Base-by-base conservation (phyloP, 2,797 vertebrate species). In the Enteromius radiatus region DNA sequence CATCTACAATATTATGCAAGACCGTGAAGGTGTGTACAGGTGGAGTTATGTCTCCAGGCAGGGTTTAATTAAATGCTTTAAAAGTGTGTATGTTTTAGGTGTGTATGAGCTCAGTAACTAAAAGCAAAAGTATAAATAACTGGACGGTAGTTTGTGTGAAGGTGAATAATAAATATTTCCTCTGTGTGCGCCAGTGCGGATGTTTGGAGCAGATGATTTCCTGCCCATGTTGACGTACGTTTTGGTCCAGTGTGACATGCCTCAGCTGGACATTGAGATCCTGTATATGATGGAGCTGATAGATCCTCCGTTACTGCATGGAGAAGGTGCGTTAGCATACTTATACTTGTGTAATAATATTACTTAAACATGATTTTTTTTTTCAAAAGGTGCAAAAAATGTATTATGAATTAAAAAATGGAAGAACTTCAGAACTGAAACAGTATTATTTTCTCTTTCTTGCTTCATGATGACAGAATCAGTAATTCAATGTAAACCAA, bases 251-350 rank as follows among this genome's bases (percentile, higher is more conserved):
- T 98, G 97, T 83, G 96, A 97, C 88, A 96, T 97, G 96, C 94
- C 97, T 38, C 96, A 97, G 85, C 89, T 98, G 91, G 96, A 98
- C 89, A 95, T 93, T 0, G 96, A 98, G 90, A 96, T 98, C 1
- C 96, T 97, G n/a, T 98, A 98, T 89, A 97, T 97, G 97, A 97
- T 98, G 97, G 97, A 98, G 85, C 91, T 98, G 81, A 91, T 98
- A 89, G 97, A 98, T 89, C 97, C 97, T 0, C 92, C 95, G 0
- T 91, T 97, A 88, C 92, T 98, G 28, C 95, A 96, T 0, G 97
- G 97, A 94, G 97, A 98, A 97, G 97, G 97, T 98, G 92, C 0
- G 33, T 80, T 26, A 23, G 10, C 59, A n/a, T 52, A 19, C 2
- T 61, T 15, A 33, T 41, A 54, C 17, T 61, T 21, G 19, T 71